Conservation (phyloP, 1,140 invertebrate genomes). For the Dinoponera quadriceps region DNA sequence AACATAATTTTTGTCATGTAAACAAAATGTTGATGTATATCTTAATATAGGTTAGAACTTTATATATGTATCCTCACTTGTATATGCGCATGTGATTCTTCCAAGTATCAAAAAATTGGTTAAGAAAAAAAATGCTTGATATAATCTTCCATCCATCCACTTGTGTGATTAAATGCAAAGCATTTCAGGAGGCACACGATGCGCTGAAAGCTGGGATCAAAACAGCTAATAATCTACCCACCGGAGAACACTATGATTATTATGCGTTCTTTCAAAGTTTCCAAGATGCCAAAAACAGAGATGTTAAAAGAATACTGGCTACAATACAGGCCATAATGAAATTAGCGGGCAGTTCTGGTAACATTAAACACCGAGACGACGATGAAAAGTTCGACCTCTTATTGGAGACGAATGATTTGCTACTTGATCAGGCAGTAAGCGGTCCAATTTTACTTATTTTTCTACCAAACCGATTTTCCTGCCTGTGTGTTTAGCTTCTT, state of each 20-base stretch:
- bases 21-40: no score
- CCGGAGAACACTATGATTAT: conserved; percentile 89
- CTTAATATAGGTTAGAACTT: no score
- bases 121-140: background rate
- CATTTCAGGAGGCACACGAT: conserved; percentile 86
- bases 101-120: no score
- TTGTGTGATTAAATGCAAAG: background rate
- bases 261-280: conserved; percentile 91
- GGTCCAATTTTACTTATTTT: background rate
- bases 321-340: conserved; percentile 87
- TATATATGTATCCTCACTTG: no score
- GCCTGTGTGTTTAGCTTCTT: background rate
- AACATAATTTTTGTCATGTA: no score
- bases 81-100: background rate
- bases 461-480: background rate
- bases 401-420: conserved; percentile 91
- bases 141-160: background rate
- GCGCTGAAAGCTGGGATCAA: conserved; percentile 88
- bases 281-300: conserved; percentile 86
- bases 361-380: conserved; percentile 86
- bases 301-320: conserved; percentile 86
- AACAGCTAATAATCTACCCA: conserved; percentile 89
- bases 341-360: conserved; percentile 87
- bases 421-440: conserved; percentile 92
- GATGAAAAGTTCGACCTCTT: conserved; percentile 92